Evolutionary conservation across 2,797 vertebrate genomes (phyloP).

Genomic region (Eidolon dupreanum): DNA sequence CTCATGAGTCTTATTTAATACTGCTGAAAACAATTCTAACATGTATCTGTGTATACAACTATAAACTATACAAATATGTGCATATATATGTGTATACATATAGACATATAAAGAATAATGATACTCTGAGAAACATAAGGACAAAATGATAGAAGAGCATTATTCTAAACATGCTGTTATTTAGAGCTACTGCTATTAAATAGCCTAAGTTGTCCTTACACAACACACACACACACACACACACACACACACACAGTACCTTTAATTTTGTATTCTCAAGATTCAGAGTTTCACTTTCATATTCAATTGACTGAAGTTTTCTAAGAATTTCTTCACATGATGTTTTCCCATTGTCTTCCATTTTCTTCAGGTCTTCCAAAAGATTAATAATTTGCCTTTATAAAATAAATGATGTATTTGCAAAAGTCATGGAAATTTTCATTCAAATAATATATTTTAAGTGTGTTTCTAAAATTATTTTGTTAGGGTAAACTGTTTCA

Average conservation of each 20-base stretch:
- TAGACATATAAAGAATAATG: background rate
- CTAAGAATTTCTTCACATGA: constrained; percentile 84
- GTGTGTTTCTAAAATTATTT: constrained; percentile 40
- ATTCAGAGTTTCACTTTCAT: constrained; percentile 83
- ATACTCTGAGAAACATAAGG: constrained; percentile 15
- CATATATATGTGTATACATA: no score
- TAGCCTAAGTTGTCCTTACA: background rate
- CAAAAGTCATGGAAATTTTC: constrained; percentile 31
- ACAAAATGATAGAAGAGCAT: background rate
- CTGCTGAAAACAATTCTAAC: constrained; percentile 15
- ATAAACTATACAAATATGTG: background rate
- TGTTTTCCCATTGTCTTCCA: constrained; percentile 81
- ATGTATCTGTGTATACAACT: background rate
- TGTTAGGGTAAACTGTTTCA: background rate
- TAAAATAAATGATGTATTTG: constrained; percentile 55
- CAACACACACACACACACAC: background rate
- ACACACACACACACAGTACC: constrained; percentile 82
- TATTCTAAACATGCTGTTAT: background rate
- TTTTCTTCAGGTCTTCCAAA: constrained; percentile 84
- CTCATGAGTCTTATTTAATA: constrained; percentile 32
- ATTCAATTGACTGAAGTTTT: constrained; percentile 84
- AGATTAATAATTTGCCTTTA: constrained; percentile 88
- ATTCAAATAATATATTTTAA: constrained; percentile 18
- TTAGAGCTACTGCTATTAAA: background rate
- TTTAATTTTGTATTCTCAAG: constrained; percentile 89